Evolutionary conservation across 2,113 vertebrate genomes (phyloP).

Genomic region (Mormyrus lacerda): DNA sequence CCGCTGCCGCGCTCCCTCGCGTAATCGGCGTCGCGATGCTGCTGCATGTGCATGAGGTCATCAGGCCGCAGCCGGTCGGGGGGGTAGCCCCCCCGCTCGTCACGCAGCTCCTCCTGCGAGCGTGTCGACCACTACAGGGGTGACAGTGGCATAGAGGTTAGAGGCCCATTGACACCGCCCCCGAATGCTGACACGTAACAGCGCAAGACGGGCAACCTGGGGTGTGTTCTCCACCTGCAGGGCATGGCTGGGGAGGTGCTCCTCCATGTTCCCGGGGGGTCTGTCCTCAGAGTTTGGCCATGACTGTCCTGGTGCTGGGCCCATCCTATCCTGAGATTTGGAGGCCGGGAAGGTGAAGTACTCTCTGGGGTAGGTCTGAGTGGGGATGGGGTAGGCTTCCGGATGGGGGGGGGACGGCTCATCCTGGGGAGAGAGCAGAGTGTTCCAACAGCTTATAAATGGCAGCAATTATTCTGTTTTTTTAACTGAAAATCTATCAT

Average conservation of each 20-base stretch:
- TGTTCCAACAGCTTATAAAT: not conserved
- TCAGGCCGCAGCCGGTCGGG: slow-evolving; percentile 66
- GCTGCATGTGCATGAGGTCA: slow-evolving; percentile 60
- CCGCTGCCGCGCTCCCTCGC: slow-evolving; percentile 44
- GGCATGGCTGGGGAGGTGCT: slow-evolving; percentile 59
- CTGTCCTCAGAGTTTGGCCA: slow-evolving; percentile 81
- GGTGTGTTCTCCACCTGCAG: slow-evolving; percentile 65
- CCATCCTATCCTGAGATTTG: slow-evolving; percentile 84
- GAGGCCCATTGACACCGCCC: not conserved
- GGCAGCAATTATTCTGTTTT: not conserved
- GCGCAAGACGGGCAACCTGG: not conserved
- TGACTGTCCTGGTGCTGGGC: slow-evolving; percentile 62
- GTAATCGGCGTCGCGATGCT: slow-evolving; percentile 60
- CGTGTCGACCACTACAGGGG: slow-evolving; percentile 67
- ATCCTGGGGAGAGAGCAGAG: slow-evolving; percentile 59
- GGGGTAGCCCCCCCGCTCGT: slow-evolving; percentile 56
- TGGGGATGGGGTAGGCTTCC: slow-evolving; percentile 95
- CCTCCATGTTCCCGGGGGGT: slow-evolving; percentile 62
- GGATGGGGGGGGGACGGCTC: slow-evolving; percentile 73
- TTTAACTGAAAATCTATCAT: not conserved
- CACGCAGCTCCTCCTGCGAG: slow-evolving; percentile 84
- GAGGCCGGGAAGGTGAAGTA: slow-evolving; percentile 96
- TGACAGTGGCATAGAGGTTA: not conserved
- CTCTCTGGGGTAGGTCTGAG: slow-evolving; percentile 89
- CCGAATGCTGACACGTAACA: not conserved